phyloP scores from a whole-genome alignment of 37 sponge, comb jelly and placozoan species.

The Theonella swinhoei region DNA sequence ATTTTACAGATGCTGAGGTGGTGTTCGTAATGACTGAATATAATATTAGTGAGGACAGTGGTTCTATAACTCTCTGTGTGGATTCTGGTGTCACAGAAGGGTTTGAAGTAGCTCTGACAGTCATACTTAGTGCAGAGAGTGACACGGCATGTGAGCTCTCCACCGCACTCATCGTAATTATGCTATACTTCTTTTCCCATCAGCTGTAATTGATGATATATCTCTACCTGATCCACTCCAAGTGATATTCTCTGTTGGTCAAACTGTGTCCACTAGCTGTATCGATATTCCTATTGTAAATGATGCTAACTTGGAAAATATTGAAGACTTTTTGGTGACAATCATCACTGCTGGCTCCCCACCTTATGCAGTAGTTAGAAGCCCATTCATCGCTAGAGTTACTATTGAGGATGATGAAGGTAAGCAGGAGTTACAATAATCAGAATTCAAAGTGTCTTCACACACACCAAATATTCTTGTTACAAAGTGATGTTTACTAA shows the following conservation, averaged over 20 bases:
- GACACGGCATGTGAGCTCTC: background rate
- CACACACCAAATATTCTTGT: too few relatives aligned
- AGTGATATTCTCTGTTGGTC: background rate
- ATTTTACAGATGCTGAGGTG: background rate
- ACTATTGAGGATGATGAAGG: too few relatives aligned
- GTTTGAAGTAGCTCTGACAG: background rate
- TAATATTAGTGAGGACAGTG: background rate
- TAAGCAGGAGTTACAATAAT: too few relatives aligned
- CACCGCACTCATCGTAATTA: too few relatives aligned
- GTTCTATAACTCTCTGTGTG: background rate
- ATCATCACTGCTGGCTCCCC: background rate
- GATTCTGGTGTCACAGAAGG: background rate
- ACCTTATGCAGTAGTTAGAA: too few relatives aligned
- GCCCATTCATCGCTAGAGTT: too few relatives aligned
- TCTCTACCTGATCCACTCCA: background rate
- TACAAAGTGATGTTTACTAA: too few relatives aligned
- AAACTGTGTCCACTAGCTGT: background rate
- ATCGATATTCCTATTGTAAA: background rate
- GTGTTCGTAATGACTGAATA: background rate
- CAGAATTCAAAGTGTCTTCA: too few relatives aligned
- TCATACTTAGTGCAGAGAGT: background rate
- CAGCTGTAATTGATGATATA: background rate
- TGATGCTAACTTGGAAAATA: background rate
- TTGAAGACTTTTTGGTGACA: background rate
- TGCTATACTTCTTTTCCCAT: too few relatives aligned